phyloP scores from a whole-genome alignment of 2,113 vertebrate genomes.

The Proteles cristata region DNA sequence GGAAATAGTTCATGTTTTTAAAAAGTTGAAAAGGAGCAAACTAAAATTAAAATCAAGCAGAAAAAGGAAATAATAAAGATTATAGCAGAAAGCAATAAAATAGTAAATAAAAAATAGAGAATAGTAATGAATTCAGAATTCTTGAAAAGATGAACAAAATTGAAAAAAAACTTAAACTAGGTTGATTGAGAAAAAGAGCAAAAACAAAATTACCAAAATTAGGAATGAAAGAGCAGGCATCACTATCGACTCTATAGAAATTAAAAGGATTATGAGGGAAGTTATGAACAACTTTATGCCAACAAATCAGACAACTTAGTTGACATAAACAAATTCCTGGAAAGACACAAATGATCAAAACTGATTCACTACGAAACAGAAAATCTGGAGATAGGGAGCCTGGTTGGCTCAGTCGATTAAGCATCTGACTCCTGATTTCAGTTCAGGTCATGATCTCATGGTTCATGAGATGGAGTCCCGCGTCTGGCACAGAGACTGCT shows the following conservation, averaged over 20 bases:
- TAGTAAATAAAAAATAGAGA: neutral
- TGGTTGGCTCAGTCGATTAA: no score
- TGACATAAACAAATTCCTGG: neutral
- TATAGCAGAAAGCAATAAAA: neutral
- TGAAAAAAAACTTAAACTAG: neutral
- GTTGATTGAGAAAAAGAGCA: neutral
- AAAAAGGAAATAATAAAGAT: neutral
- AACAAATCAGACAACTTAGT: neutral
- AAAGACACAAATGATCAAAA: conserved; percentile 29
- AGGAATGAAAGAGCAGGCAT: neutral
- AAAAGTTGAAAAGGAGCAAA: neutral
- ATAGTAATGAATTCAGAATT: neutral
- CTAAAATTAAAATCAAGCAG: neutral
- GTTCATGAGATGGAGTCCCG: no score
- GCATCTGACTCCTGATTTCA: no score
- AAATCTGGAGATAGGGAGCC: no score
- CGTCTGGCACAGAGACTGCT: no score
- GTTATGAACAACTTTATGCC: neutral
- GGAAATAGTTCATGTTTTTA: neutral
- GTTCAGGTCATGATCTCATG: no score
- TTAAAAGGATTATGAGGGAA: neutral
- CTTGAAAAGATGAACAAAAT: neutral
- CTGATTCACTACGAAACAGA: neutral
- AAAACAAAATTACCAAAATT: conserved; percentile 21
- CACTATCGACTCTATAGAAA: neutral